Conservation (phyloP, 2,797 vertebrate species). For the Falco biarmicus region DNA sequence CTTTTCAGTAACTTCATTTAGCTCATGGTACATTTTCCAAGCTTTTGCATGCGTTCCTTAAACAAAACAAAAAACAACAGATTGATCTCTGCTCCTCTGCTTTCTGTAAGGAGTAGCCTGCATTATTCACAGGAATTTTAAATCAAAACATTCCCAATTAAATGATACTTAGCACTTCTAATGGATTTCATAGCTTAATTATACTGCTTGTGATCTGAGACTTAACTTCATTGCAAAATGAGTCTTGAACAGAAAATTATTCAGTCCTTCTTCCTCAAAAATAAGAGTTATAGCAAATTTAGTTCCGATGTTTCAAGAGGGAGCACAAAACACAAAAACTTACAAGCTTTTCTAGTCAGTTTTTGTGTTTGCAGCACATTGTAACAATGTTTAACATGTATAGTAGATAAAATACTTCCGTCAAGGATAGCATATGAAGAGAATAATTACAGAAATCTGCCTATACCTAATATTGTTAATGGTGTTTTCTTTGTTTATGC, state of each 20-base stretch:
- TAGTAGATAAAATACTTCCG: background rate
- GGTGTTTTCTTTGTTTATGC: background rate
- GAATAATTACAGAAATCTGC: background rate
- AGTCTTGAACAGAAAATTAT: conserved; percentile 27
- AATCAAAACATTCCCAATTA: conserved; percentile 11
- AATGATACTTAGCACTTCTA: conserved; percentile 38
- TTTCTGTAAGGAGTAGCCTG: conserved; percentile 26
- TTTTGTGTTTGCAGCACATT: background rate
- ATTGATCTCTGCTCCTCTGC: conserved; percentile 41
- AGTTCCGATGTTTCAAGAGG: background rate
- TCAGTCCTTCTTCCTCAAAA: background rate
- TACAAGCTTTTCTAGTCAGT: background rate
- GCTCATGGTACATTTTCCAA: conserved; percentile 44
- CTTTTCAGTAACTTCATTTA: background rate
- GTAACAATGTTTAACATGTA: background rate
- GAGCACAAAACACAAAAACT: conserved; percentile 10
- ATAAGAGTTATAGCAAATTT: conserved; percentile 12
- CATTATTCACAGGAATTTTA: conserved; percentile 22
- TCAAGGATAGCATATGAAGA: background rate
- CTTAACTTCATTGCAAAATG: background rate
- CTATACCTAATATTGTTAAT: background rate
- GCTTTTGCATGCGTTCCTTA: conserved; percentile 38
- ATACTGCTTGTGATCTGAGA: conserved; percentile 1
- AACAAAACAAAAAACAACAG: background rate
- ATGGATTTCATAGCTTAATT: conserved; percentile 50